These are phyloP conservation scores for Oreochromis niloticus DNA, from an alignment of 2,113 vertebrate species.

Conservation along the genomic window DNA sequence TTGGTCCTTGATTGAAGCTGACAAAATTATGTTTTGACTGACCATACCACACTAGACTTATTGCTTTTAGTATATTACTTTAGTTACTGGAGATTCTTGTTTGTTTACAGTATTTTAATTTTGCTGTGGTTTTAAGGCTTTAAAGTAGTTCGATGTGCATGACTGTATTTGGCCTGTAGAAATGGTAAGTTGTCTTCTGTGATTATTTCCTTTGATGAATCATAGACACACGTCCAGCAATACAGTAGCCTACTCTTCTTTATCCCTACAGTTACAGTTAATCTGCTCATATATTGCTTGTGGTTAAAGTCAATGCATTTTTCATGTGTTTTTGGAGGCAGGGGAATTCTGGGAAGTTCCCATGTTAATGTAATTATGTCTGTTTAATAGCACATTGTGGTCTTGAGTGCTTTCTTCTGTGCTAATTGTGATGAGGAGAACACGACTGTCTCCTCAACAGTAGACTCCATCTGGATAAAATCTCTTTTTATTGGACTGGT, in stretches of 20 bases:
- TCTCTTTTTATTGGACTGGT: constrained; percentile 46
- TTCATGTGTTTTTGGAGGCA: constrained; percentile 28
- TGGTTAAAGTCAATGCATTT: constrained; percentile 11
- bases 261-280: background rate
- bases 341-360: constrained; percentile 54
- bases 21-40: background rate
- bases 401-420: constrained; percentile 36
- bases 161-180: background rate
- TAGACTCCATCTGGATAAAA: constrained; percentile 55
- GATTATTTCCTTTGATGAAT: background rate
- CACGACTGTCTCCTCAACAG: constrained; percentile 19
- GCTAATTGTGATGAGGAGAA: constrained; percentile 58
- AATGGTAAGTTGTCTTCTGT: background rate
- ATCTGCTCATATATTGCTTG: constrained; percentile 15
- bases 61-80: background rate
- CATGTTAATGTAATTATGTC: constrained; percentile 59
- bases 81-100: background rate
- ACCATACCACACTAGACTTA: background rate
- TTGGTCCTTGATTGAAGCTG: background rate
- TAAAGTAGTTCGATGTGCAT: background rate
- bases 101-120: background rate
- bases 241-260: background rate
- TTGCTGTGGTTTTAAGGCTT: background rate
- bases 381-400: constrained; percentile 43
- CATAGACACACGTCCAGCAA: background rate